Evolutionary conservation across 1,140 invertebrate genomes (phyloP), one percentile per base, ranked within the genome.

Genomic region (Campoletis sonorensis): DNA sequence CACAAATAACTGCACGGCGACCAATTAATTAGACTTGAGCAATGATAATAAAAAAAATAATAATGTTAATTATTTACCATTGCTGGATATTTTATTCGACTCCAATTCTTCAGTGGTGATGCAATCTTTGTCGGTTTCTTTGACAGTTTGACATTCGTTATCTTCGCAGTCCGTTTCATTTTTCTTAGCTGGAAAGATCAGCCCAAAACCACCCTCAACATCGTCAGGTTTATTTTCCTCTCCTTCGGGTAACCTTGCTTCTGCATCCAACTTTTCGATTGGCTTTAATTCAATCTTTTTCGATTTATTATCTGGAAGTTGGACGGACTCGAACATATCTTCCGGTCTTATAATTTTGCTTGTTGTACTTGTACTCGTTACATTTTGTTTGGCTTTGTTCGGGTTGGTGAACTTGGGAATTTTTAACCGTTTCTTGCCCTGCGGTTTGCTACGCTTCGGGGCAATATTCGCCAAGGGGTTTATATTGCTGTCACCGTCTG

Each of bases 251-350:
- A 61, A 51, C 37, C 61, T 49, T 18, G 5, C 51, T 71, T 82
- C 86, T 13, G 68, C 73, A 18, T 87, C 83, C 21, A 90, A 84
- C 70, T 89, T 90, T 83, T 92, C 89, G 21, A 90, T 85, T 0
- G 94, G 92, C 88, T 94, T 95, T 1, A 96, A 79, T 85, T 95
- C 94, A 84, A 96, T 95, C 91, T 94, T 95, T 81, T 93, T 93
- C 83, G 91, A 91, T 85, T 93, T 93, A 49, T 90, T 86, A 80
- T 94, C 89, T 68, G 92, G 91, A 78, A 91, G 88, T 83, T 91
- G 91, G 86, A 90, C 78, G 1, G 87, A 70, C 27, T 96, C 95
- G 92, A 96, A 96, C 68, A 96, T 92, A 87, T 96, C 94, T 87
- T 94, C 93, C 37, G 93, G 90, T 83, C 92, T 93, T 15, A 93